Conservation (phyloP, 2,888 invertebrate species). For the Drosophila merina region DNA sequence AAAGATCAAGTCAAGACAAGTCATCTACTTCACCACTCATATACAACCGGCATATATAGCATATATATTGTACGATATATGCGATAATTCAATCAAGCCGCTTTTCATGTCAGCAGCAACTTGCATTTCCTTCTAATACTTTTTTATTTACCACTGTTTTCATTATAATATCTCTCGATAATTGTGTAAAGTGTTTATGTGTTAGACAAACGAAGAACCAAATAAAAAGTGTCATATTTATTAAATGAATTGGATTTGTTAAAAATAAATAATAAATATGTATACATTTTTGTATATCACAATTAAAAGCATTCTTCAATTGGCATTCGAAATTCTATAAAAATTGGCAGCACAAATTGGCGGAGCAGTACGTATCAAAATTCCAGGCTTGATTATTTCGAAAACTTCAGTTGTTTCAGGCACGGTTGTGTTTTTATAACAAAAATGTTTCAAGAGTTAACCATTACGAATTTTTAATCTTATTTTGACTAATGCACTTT, state of each 20-base stretch:
- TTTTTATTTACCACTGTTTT: conserved; percentile 29
- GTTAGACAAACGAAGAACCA: conserved; percentile 34
- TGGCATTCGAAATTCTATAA: background rate
- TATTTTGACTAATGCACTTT: conserved; percentile 37
- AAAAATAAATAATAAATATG: conserved; percentile 48
- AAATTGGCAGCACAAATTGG: conserved; percentile 66
- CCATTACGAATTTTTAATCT: background rate
- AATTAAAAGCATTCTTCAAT: conserved; percentile 25
- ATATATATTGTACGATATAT: background rate
- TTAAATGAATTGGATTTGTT: conserved; percentile 60
- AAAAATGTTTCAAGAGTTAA: conserved; percentile 8
- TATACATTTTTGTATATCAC: conserved; percentile 54
- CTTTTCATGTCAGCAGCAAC: conserved; percentile 40
- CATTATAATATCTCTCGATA: conserved; percentile 35
- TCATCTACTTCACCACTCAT: conserved; percentile 50
- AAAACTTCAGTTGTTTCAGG: conserved; percentile 39
- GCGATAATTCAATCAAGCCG: conserved; percentile 32
- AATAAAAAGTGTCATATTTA: conserved; percentile 62
- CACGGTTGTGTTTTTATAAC: conserved; percentile 45
- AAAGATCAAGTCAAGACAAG: conserved; percentile 51
- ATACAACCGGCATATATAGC: conserved; percentile 27
- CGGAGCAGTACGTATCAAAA: conserved; percentile 60
- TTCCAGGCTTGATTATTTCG: conserved; percentile 37
- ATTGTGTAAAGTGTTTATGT: conserved; percentile 55
- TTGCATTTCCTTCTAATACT: conserved; percentile 29